Evolutionary conservation across 2,113 vertebrate genomes (phyloP), one percentile per base, ranked within the genome.

Genomic region (Rhinolophus ferrumequinum): DNA sequence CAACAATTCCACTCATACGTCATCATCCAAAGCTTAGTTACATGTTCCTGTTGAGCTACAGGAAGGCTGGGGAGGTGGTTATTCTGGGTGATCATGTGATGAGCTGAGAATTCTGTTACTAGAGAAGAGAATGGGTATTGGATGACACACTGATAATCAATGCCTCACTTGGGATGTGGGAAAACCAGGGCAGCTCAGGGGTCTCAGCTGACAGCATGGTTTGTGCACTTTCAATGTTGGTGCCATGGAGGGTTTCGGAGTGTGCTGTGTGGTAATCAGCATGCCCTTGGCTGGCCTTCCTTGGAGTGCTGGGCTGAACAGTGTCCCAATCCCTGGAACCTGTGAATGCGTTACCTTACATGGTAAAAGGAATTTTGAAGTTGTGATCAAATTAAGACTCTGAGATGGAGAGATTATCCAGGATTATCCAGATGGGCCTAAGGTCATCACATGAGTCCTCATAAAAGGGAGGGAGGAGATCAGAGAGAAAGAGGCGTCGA

Each of bases 61-160:
- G n/a, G 24, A 92, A 92, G 12, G 24, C 58, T 50, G n/a, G 10
- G 28, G 66, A 54, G 14, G 28, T 81, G n/a, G 81, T 90, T 76
- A 44, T 26, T 73, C 24, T 66, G 75, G 12, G 14, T 76, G 11
- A 7, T 54, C 50, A 66, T n/a, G 22, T 58, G 62, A 72, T 21
- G 22, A 83, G 54, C 21, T 52, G 54, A 95, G 83, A 95, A 72
- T 85, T 62, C 73, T 72, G 33, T 60, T 86, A 93, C 16, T 52
- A 73, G 79, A 79, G 64, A 92, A 89, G 79, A 96, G 24, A 96
- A 60, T 28, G 12, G 66, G 79, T 38, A 86, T 28, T 82, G 35
- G 66, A 88, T 75, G 19, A 69, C 54, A 75, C 93, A 75, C n/a
- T 54, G 70, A 56, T 24, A 41, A 33, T 21, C 38, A 67, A 22